Percentiles rank a stretch among this genome's conserved stretches.
Conservation (phyloP, 2,888 invertebrate species). For the Harpagoxenus sublaevis region DNA sequence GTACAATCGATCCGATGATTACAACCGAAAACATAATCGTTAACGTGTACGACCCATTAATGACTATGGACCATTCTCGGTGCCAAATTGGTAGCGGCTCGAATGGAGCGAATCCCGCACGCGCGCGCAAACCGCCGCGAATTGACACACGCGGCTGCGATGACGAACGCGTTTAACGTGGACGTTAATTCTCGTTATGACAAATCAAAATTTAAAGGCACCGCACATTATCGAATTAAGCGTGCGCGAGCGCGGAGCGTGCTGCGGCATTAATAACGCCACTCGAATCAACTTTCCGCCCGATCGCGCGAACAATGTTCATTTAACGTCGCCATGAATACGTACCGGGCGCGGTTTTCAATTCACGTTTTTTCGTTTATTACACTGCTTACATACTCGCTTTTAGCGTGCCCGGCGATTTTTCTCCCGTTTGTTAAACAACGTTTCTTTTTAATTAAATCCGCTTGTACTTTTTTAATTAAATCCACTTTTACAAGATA, state of each 20-base stretch:
- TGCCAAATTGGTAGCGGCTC: constrained; percentile 82
- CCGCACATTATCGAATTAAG: constrained; percentile 58
- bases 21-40: constrained; percentile 86
- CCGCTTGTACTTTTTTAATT: constrained; percentile 53
- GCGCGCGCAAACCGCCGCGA: constrained; percentile 15
- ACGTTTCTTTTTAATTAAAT: constrained; percentile 57
- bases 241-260: constrained; percentile 26
- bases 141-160: constrained; percentile 74
- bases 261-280: constrained; percentile 54
- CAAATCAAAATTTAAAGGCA: constrained; percentile 76
- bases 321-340: constrained; percentile 56
- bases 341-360: constrained; percentile 43
- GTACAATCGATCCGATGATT: constrained; percentile 85
- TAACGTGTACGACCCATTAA: constrained; percentile 85
- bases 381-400: constrained; percentile 53
- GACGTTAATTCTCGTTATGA: constrained; percentile 75
- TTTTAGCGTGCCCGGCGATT: constrained; percentile 43
- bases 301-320: constrained; percentile 53
- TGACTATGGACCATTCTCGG: constrained; percentile 84
- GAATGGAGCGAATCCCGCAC: constrained; percentile 83
- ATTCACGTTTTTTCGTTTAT: constrained; percentile 55
- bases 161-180: constrained; percentile 72
- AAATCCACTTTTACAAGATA: constrained; percentile 55
- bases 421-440: constrained; percentile 48
- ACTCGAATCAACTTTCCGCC: constrained; percentile 57